Percentiles rank a stretch among this genome's conserved stretches.
phyloP scores from a whole-genome alignment of 2,888 invertebrate species.

The Limenitis camilla region DNA sequence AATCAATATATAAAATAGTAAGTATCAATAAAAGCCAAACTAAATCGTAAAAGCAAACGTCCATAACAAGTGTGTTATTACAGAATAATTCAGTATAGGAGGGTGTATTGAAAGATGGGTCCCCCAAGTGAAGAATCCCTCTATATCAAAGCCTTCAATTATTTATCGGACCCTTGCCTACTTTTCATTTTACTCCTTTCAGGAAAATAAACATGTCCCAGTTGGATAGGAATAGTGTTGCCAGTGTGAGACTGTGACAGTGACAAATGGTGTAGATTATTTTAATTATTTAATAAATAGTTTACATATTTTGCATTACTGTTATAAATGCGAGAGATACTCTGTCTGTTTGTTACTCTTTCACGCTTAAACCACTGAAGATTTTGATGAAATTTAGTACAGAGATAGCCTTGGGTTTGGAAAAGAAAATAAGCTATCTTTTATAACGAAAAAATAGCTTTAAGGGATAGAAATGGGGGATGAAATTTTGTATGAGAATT shows the following conservation, averaged over 20 bases:
- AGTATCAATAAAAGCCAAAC: conserved; percentile 75
- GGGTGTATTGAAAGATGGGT: conserved; percentile 69
- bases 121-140: conserved; percentile 67
- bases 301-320: no score
- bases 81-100: conserved; percentile 71
- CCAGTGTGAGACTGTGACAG: conserved; percentile 32
- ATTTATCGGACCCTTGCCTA: conserved; percentile 74
- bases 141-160: conserved; percentile 73
- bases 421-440: no score
- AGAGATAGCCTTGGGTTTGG: no score
- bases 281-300: conserved; percentile 32
- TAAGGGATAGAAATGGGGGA: no score
- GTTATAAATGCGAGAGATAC: no score
- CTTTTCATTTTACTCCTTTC: conserved; percentile 73
- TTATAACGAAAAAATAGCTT: no score
- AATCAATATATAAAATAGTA: conserved; percentile 27
- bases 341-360: no score
- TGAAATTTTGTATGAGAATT: no score
- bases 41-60: conserved; percentile 73
- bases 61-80: conserved; percentile 75
- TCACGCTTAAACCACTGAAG: no score
- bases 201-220: conserved; percentile 62
- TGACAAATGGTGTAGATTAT: conserved; percentile 43
- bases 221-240: conserved; percentile 45
- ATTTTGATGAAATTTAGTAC: no score